Conservation (phyloP, 1,140 invertebrate genomes). For the Zaprionus camerounensis region DNA sequence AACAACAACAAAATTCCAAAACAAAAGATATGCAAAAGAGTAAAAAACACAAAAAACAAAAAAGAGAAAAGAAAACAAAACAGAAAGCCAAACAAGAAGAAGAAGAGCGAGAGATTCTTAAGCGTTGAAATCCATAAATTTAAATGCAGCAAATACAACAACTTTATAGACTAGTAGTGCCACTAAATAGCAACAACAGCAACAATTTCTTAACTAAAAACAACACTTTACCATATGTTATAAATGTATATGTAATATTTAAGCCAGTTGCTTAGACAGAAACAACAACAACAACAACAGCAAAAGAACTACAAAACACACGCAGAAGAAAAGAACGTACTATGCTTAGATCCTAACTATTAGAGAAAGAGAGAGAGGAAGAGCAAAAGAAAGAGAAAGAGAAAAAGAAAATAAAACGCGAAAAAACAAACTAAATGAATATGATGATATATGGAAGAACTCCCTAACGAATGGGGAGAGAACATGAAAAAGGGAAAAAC, state of each 20-base stretch:
- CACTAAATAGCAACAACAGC: slow-evolving; percentile 27
- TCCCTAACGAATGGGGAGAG: slow-evolving; percentile 34
- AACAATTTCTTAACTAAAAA: slow-evolving; percentile 51
- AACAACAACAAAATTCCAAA: slow-evolving; percentile 67
- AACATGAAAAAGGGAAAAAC: slow-evolving; percentile 28
- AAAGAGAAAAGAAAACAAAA: slow-evolving; percentile 19
- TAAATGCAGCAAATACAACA: slow-evolving; percentile 22
- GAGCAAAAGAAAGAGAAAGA: slow-evolving; percentile 13
- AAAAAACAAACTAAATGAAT: slow-evolving; percentile 57
- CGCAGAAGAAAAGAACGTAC: slow-evolving; percentile 22
- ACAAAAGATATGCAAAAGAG: slow-evolving; percentile 16
- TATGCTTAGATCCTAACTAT: slow-evolving; percentile 79
- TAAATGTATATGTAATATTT: slow-evolving; percentile 76
- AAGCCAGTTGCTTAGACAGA: slow-evolving; percentile 59
- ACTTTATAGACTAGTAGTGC: slow-evolving; percentile 51
- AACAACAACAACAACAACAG: slow-evolving; percentile 36
- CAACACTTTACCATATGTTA: slow-evolving; percentile 64
- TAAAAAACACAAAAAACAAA: slow-evolving; percentile 28
- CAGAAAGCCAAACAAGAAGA: slow-evolving; percentile 53
- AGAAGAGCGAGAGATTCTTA: slow-evolving; percentile 40
- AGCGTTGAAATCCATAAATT: slow-evolving; percentile 15
- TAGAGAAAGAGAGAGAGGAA: slow-evolving; percentile 28
- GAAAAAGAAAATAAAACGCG: slow-evolving; percentile 34
- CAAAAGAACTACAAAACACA: slow-evolving; percentile 34
- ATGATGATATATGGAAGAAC: slow-evolving; percentile 22